A percentile compares a stretch with the other conserved stretches of the same genome.
These are phyloP conservation scores for Hoplostethus mediterraneus DNA, from an alignment of 2,797 vertebrate species.

Conservation along the genomic window DNA sequence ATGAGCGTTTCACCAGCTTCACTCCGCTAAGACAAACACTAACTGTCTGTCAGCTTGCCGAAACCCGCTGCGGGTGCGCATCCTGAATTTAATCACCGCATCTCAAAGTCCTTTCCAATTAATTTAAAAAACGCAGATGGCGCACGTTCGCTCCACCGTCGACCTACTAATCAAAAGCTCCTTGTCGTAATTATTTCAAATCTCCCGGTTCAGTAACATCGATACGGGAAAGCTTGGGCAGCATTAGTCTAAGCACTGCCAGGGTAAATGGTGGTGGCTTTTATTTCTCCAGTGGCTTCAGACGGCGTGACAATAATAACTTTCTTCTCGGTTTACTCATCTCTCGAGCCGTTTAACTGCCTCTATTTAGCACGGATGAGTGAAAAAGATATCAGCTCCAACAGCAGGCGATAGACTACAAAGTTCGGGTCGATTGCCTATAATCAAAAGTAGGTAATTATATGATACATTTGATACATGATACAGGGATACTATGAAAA, in stretches of 20 bases:
- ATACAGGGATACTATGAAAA: no score
- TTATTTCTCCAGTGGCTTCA: conserved; percentile 41
- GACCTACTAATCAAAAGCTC: not conserved
- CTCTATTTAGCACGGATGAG: conserved; percentile 39
- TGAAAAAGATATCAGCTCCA: conserved; percentile 54
- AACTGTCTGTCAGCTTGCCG: conserved; percentile 22
- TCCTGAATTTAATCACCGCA: conserved; percentile 28
- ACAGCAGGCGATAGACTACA: conserved; percentile 38
- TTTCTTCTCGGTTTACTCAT: conserved; percentile 37
- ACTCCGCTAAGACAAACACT: conserved; percentile 24
- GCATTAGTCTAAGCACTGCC: conserved; percentile 37
- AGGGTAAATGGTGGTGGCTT: conserved; percentile 40
- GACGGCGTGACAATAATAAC: conserved; percentile 55
- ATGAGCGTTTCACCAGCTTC: conserved; percentile 55
- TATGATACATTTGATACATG: no score
- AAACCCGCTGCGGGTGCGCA: not conserved
- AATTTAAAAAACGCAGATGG: not conserved
- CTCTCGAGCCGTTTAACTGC: conserved; percentile 29
- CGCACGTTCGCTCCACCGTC: not conserved
- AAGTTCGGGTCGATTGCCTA: conserved; percentile 24
- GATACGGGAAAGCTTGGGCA: conserved; percentile 27
- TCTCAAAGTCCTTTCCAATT: conserved; percentile 16
- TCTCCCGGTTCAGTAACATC: conserved; percentile 13
- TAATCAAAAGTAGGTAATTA: not conserved
- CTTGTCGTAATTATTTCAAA: conserved; percentile 38